A percentile compares a stretch with the other conserved stretches of the same genome.
Evolutionary conservation across 2,888 invertebrate genomes (phyloP).

Genomic region (Drosophila kokeensis): DNA sequence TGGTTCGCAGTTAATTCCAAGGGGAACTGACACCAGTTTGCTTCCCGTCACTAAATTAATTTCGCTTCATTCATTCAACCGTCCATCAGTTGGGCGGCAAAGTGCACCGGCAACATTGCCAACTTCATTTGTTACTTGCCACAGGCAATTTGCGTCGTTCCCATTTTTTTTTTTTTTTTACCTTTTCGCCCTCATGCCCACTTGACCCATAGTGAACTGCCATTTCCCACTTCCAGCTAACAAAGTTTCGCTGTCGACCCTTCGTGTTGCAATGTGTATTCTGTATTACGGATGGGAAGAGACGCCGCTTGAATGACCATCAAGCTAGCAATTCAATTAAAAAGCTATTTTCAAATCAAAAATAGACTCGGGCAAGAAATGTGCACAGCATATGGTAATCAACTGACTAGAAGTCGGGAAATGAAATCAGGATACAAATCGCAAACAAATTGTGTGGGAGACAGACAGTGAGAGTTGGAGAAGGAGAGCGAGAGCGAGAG

Average conservation of each 20-base stretch:
- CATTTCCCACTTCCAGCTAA: neutral
- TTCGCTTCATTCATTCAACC: constrained; percentile 13
- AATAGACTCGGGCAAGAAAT: constrained; percentile 3
- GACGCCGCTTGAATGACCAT: neutral
- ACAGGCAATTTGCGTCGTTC: constrained; percentile 40
- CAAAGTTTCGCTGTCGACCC: constrained; percentile 1
- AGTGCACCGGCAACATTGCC: constrained; percentile 41
- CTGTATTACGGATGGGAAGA: neutral
- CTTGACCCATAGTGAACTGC: constrained; percentile 3
- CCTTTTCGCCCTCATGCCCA: neutral
- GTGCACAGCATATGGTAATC: neutral
- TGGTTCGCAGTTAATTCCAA: neutral
- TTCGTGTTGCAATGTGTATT: constrained; percentile 10
- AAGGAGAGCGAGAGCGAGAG: too few species aligned
- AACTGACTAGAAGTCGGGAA: neutral
- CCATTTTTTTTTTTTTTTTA: constrained; percentile 2
- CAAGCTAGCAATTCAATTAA: constrained; percentile 42
- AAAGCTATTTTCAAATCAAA: constrained; percentile 38
- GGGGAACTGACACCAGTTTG: neutral
- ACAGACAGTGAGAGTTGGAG: neutral
- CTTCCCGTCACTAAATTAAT: constrained; percentile 30
- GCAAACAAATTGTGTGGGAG: neutral
- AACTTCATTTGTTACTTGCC: constrained; percentile 49
- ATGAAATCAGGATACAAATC: neutral
- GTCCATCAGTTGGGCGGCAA: constrained; percentile 9